Evolutionary conservation across 2,888 invertebrate species (phyloP), one percentile per base, ranked within the genome.

Genomic region (Hemicrepidius hirtus): DNA sequence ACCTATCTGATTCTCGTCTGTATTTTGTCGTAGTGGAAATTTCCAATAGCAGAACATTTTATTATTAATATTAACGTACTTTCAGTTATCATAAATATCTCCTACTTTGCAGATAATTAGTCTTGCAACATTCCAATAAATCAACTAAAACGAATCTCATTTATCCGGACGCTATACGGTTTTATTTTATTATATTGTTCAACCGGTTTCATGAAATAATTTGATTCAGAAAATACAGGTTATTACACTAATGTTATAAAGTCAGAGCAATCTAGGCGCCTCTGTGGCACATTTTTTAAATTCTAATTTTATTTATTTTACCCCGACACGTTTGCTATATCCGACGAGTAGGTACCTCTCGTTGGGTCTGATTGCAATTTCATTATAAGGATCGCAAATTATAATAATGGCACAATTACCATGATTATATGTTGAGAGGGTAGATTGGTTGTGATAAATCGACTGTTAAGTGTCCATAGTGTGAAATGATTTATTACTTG

Each of bases 201-300:
- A 37, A 57, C 57, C 57, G 57, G 57, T 57, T 57, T 46, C 18
- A 37, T 37, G 57, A 57, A 57, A 57, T 57, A 37, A 57, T 57
- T 57, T 57, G 35, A 57, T 57, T 57, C 57, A 57, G 53, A 53
- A 53, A 53, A 53, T 53, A 53, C 24, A 32, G 57, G 53, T 57
- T 57, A 57, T 57, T 57, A 57, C 57, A 28, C 37, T 28, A 28
- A 18, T 16, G 37, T 37, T 57, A 37, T 37, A 57, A 10, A 20
- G 46, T 6, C 16, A 57, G 28, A 37, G 35, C 18, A 18, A 18
- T 37, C 35, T 35, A 16, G 32, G 55, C 55, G 13, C 35, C 13
- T 57, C 37, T 57, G 57, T 57, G 53, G 57, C 35, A 28, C 53
- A 9, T 28, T 55, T 24, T 28, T 40, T 5, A 13, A 13, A 40